Base-by-base conservation (phyloP, 2,113 vertebrate genomes). In the Salvator merianae region DNA sequence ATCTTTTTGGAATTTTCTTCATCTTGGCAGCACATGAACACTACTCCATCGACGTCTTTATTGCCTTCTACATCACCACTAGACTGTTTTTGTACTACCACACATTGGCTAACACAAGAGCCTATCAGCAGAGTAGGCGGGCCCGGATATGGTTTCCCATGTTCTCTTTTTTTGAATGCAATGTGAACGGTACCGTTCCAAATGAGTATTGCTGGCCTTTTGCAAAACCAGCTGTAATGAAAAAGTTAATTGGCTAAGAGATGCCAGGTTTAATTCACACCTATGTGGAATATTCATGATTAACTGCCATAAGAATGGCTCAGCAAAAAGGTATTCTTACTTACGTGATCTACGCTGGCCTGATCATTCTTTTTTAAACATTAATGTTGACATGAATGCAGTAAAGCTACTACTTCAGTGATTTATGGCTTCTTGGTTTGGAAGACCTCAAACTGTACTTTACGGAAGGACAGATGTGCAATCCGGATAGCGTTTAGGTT, bases 141-240 rank as follows among this genome's bases (percentile, higher is more conserved):
- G 98, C 98, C 28, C 97, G 99, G 85, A 99, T 99, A 94, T 99
- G 99, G 98, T 99, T 99, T 93, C 99, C 99, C 8, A 99, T 99
- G 99, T 99, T 99, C 96, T 99, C 98, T 38, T 99, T 99, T 91
- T 99, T 99, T 82, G 99, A 99, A 94, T 98, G 98, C 96, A 99
- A 99, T 66, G 98, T 99, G 85, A 99, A 98, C 63, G 98, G 98
- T 34, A 98, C 98, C 2, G 98, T 99, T 88, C 98, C 99, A 75
- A 99, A 99, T 87, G 98, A 99, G 91, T 99, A 99, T 94, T 97
- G 98, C 95, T 99, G 98, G 98, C 99, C 98, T n/a, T 98, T 99
- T 94, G 95, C 97, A 81, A 96, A 93, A 87, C 99, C 98, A 22
- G 43, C 96, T 20, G 82, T 97, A 88, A 92, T 99, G 91, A 97